Percentiles rank a stretch among this genome's conserved stretches.
Evolutionary conservation across 2,888 invertebrate species (phyloP).

Genomic region (Sialis fuliginosa): DNA sequence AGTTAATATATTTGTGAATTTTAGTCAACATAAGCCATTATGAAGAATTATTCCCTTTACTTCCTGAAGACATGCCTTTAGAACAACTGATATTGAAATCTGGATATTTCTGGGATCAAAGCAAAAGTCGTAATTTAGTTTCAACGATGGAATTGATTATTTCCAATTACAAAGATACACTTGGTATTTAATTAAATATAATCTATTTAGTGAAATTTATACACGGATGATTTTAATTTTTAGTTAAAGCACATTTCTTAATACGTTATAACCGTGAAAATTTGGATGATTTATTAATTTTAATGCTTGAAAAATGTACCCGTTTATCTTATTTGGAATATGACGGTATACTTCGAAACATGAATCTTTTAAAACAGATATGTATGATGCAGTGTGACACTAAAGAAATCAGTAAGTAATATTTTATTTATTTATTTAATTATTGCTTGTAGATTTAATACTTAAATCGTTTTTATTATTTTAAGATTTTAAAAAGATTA

Average conservation of each 20-base stretch:
- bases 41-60: slow-evolving; percentile 26
- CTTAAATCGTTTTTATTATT: slow-evolving; percentile 1
- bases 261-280: slow-evolving; percentile 27
- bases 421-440: background rate
- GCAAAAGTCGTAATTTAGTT: slow-evolving; percentile 26
- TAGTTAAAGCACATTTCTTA: slow-evolving; percentile 26
- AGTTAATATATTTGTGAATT: slow-evolving; percentile 9
- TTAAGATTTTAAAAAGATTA: slow-evolving; percentile 14
- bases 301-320: slow-evolving; percentile 23
- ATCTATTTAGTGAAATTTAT: background rate
- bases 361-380: slow-evolving; percentile 24
- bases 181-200: slow-evolving; percentile 18
- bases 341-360: slow-evolving; percentile 26
- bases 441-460: too few species aligned
- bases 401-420: background rate
- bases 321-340: slow-evolving; percentile 25
- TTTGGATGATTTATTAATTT: slow-evolving; percentile 25
- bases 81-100: slow-evolving; percentile 26
- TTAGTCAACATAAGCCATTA: slow-evolving; percentile 27
- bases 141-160: slow-evolving; percentile 24
- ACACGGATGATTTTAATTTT: slow-evolving; percentile 1
- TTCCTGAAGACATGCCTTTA: slow-evolving; percentile 27
- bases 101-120: slow-evolving; percentile 28
- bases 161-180: slow-evolving; percentile 22
- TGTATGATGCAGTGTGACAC: slow-evolving; percentile 20